Evolutionary conservation across 2,113 vertebrate genomes (phyloP).

Genomic region (Ammodytes marinus): DNA sequence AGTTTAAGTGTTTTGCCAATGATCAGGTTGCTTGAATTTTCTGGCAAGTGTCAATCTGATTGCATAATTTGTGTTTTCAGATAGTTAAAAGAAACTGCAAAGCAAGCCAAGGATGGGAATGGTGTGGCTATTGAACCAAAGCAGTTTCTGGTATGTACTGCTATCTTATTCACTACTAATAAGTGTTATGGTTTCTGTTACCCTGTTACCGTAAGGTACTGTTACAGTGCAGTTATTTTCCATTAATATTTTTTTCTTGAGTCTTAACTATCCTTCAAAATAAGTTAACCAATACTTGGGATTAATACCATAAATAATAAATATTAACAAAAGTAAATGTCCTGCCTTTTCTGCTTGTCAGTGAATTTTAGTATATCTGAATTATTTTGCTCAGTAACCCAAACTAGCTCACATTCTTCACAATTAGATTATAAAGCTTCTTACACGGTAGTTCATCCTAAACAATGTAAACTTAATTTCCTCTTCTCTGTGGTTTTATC

Average conservation of each 20-base stretch:
- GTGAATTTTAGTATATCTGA: neutral
- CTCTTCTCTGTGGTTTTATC: neutral
- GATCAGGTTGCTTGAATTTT: neutral
- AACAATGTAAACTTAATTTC: neutral
- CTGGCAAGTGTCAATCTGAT: slow-evolving; percentile 4
- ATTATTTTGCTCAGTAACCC: neutral
- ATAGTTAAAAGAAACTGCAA: slow-evolving; percentile 58
- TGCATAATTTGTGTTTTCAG: slow-evolving; percentile 47
- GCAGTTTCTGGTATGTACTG: slow-evolving; percentile 76
- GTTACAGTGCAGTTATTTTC: neutral
- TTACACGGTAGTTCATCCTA: neutral
- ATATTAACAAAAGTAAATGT: neutral
- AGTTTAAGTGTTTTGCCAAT: neutral
- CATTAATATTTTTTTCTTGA: neutral
- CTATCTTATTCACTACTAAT: neutral
- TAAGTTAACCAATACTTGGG: neutral
- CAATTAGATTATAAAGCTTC: neutral
- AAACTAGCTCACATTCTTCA: neutral
- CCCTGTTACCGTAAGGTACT: neutral
- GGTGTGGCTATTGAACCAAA: slow-evolving; percentile 72
- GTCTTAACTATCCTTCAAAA: neutral
- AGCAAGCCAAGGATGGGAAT: slow-evolving; percentile 58
- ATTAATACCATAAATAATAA: neutral
- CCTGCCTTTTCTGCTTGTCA: neutral
- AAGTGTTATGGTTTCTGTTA: neutral